A percentile compares a stretch with the other conserved stretches of the same genome.
Conservation (phyloP, 2,113 vertebrate genomes). For the Ctenomys sociabilis region DNA sequence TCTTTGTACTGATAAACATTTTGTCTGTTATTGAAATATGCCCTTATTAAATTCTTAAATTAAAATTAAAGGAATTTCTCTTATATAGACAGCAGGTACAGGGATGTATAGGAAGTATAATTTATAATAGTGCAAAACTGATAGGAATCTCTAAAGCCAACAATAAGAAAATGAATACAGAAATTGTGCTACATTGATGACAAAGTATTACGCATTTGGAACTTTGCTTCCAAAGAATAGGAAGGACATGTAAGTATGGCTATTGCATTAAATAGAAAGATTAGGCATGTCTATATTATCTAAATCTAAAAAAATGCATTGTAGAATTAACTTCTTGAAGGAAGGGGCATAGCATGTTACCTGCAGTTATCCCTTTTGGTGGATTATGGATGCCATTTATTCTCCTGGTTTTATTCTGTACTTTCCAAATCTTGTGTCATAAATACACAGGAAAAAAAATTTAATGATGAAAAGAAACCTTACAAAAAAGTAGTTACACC, state of each 20-base stretch:
- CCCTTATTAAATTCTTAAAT: not conserved
- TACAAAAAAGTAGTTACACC: not conserved
- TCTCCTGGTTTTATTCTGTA: not conserved
- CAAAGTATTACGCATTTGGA: not conserved
- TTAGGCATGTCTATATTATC: not conserved
- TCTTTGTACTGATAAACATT: not conserved
- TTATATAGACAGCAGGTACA: not conserved
- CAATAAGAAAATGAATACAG: not conserved
- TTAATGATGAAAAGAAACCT: constrained; percentile 2
- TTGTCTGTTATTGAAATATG: constrained; percentile 15
- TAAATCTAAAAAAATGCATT: not conserved
- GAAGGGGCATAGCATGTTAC: not conserved
- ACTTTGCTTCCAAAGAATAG: not conserved
- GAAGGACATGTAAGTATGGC: not conserved
- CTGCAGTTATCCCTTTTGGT: not conserved
- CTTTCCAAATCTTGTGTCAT: not conserved
- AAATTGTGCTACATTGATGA: not conserved
- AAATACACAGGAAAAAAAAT: not conserved
- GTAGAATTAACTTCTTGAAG: not conserved
- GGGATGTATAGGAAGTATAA: not conserved
- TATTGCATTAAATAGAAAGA: not conserved
- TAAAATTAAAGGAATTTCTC: constrained; percentile 39
- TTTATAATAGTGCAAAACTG: not conserved
- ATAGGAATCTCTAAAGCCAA: not conserved
- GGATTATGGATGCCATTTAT: not conserved